A percentile compares a stretch with the other conserved stretches of the same genome.
Evolutionary conservation across 2,113 vertebrate genomes (phyloP).

Genomic region (Meleagris gallopavo): DNA sequence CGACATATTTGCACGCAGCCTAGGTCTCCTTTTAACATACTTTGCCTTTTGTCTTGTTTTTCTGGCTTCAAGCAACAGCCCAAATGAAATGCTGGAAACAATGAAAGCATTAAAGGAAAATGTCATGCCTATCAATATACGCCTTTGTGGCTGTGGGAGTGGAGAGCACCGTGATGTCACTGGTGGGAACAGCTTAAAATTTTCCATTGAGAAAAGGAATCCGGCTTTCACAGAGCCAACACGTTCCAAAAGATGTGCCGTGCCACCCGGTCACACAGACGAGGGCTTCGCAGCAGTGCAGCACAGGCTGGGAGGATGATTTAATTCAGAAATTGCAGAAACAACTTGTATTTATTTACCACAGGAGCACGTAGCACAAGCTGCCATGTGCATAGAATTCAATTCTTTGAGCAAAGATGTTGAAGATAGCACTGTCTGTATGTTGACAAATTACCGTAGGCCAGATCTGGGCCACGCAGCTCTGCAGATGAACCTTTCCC

Average conservation of each 20-base stretch:
- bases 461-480: rapidly evolving
- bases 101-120: constrained; percentile 74
- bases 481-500: not conserved
- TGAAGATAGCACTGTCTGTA: constrained; percentile 7
- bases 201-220: constrained; percentile 76
- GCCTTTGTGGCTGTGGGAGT: constrained; percentile 67
- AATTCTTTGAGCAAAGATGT: constrained; percentile 43
- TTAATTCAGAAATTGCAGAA: constrained; percentile 59
- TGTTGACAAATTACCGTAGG: not conserved
- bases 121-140: constrained; percentile 68
- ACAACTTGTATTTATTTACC: constrained; percentile 40
- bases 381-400: not conserved
- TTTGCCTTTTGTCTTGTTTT: constrained; percentile 55
- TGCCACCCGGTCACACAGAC: constrained; percentile 31
- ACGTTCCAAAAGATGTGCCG: not conserved
- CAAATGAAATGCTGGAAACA: constrained; percentile 68
- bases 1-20: not conserved
- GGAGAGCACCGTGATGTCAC: constrained; percentile 62
- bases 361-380: constrained; percentile 34
- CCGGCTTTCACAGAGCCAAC: constrained; percentile 52
- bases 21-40: constrained; percentile 23
- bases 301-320: not conserved
- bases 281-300: not conserved
- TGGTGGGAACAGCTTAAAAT: constrained; percentile 67
- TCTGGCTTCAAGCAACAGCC: constrained; percentile 57